Percentiles rank a stretch among this genome's conserved stretches.
phyloP scores from a whole-genome alignment of 2,797 vertebrate genomes.

The Remorina albescens region DNA sequence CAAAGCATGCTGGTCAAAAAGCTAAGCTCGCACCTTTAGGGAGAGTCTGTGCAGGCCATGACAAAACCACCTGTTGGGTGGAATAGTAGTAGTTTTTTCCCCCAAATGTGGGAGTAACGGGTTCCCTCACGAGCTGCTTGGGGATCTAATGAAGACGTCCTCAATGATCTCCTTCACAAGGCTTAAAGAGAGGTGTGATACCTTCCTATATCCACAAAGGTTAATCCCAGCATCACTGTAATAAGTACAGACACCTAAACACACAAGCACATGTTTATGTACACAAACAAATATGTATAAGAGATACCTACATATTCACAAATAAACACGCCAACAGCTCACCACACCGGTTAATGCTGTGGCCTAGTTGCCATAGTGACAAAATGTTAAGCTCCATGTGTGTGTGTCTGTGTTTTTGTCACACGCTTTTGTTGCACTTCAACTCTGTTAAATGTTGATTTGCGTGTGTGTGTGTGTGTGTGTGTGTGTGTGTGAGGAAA shows the following conservation, averaged over 20 bases:
- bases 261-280: slow-evolving; percentile 36
- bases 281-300: slow-evolving; percentile 43
- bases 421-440: slow-evolving; percentile 49
- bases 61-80: slow-evolving; percentile 21
- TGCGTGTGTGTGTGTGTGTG: slow-evolving; percentile 30
- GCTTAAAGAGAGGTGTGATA: slow-evolving; percentile 24
- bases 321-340: slow-evolving; percentile 46
- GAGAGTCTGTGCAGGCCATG: not conserved
- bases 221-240: slow-evolving; percentile 39
- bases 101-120: slow-evolving; percentile 21
- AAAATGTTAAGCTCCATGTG: slow-evolving; percentile 53
- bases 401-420: slow-evolving; percentile 41
- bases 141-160: slow-evolving; percentile 33
- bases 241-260: slow-evolving; percentile 27
- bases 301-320: slow-evolving; percentile 40
- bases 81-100: slow-evolving; percentile 37
- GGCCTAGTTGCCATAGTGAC: slow-evolving; percentile 74
- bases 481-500: slow-evolving; percentile 59
- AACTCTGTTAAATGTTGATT: slow-evolving; percentile 60
- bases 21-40: not conserved
- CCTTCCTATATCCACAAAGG: slow-evolving; percentile 15
- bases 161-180: slow-evolving; percentile 25
- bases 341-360: slow-evolving; percentile 44
- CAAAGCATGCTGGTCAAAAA: not conserved
- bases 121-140: slow-evolving; percentile 32